Conservation (phyloP, 2,797 vertebrate species). For the Odontamblyopus rebecca region DNA sequence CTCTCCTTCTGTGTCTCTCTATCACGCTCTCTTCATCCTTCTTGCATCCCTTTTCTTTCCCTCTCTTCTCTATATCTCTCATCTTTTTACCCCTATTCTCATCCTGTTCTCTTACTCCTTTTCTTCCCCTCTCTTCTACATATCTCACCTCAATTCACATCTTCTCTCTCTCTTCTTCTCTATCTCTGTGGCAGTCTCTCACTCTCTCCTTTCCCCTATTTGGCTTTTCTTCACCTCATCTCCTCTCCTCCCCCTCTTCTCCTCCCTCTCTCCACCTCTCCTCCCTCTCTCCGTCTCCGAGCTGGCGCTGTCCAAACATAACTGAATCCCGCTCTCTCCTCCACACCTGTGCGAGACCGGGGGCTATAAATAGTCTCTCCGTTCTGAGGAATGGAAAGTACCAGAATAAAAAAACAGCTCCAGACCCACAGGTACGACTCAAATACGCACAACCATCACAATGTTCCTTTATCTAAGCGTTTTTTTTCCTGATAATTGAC, state of each 20-base stretch:
- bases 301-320: slow-evolving; percentile 56
- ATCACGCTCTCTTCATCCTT: too few relatives aligned
- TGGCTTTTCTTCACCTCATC: too few relatives aligned
- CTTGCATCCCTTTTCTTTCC: not conserved
- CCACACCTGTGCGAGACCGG: slow-evolving; percentile 22
- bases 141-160: too few relatives aligned
- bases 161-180: not conserved
- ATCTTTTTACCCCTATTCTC: not conserved
- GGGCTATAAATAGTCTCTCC: slow-evolving; percentile 58
- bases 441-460: not conserved
- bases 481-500: not conserved
- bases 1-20: too few relatives aligned
- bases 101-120: not conserved
- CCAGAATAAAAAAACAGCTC: slow-evolving; percentile 17
- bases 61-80: not conserved
- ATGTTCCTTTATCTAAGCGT: not conserved
- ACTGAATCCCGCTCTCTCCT: slow-evolving; percentile 61
- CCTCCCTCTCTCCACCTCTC: not conserved
- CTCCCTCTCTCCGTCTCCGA: slow-evolving; percentile 39
- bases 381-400: slow-evolving; percentile 47
- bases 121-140: not conserved
- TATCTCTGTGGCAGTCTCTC: not conserved
- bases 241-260: not conserved
- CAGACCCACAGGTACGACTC: not conserved
- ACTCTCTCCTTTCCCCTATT: not conserved